Conservation (phyloP, 1,140 invertebrate species). For the Plectus sambesii region DNA sequence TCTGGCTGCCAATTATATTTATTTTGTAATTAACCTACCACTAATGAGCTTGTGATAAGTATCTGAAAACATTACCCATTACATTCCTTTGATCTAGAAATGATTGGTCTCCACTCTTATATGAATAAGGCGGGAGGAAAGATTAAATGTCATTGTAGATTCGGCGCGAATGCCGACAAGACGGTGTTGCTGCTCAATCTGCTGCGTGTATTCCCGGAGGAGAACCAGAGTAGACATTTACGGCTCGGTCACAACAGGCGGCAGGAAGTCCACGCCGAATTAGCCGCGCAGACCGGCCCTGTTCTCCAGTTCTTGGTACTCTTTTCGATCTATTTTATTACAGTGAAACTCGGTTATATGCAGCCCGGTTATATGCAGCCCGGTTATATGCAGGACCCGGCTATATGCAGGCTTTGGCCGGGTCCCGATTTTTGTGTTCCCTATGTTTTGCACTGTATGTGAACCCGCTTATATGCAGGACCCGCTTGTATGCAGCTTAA, state of each 20-base stretch:
- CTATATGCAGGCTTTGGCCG: too few relatives aligned
- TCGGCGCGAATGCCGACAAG: conserved; percentile 44
- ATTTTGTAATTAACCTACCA: conserved; percentile 18
- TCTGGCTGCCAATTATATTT: too few relatives aligned
- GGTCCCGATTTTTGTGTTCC: too few relatives aligned
- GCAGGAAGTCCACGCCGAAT: conserved; percentile 65
- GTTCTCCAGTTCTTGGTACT: conserved; percentile 62
- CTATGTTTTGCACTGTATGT: too few relatives aligned
- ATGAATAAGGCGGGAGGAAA: conserved; percentile 1
- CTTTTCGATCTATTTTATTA: conserved; percentile 18
- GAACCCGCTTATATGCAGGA: too few relatives aligned
- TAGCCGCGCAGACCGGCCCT: conserved; percentile 51
- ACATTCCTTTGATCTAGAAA: conserved; percentile 10
- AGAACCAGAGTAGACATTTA: conserved; percentile 69
- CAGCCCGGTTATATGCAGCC: too few relatives aligned
- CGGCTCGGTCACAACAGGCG: conserved; percentile 78
- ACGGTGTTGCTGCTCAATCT: conserved; percentile 66
- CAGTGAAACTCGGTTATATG: too few relatives aligned
- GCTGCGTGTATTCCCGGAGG: conserved; percentile 85
- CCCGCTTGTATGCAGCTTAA: too few relatives aligned
- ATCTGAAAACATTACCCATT: too few relatives aligned
- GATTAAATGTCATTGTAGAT: conserved; percentile 39
- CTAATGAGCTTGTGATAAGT: too few relatives aligned
- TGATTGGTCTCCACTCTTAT: conserved; percentile 49
- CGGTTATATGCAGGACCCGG: too few relatives aligned